A percentile compares a stretch with the other conserved stretches of the same genome.
These are phyloP conservation scores for Gallinago stenura DNA, from an alignment of 2,797 vertebrate species.

Conservation along the genomic window DNA sequence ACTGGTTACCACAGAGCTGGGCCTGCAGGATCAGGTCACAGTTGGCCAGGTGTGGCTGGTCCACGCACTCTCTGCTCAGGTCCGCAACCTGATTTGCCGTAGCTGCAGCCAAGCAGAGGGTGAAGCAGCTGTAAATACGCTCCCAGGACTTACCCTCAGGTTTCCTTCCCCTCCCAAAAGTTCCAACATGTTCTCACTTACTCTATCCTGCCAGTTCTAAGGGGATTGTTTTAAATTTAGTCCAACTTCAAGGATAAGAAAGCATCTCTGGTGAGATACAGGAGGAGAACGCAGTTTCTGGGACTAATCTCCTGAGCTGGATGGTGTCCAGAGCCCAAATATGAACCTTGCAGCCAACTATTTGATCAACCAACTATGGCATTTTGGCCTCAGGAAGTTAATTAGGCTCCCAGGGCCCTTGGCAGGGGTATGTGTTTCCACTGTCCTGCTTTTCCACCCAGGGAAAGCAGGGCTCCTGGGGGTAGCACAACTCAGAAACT, in stretches of 20 bases:
- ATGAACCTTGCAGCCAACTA: neutral
- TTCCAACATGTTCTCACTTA: neutral
- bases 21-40: constrained; percentile 93
- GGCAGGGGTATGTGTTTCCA: neutral
- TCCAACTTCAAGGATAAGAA: neutral
- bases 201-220: neutral
- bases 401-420: neutral
- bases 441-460: neutral
- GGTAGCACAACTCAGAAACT: neutral
- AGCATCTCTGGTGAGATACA: neutral
- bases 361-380: neutral
- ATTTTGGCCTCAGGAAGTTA: neutral
- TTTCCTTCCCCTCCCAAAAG: neutral
- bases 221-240: neutral
- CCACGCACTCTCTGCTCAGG: constrained; percentile 82
- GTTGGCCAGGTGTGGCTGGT: constrained; percentile 94
- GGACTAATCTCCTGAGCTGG: neutral
- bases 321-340: neutral
- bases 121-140: neutral
- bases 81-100: neutral
- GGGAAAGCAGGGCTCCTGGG: neutral
- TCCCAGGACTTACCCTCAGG: neutral
- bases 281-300: neutral
- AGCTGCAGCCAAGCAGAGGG: constrained; percentile 47
- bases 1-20: constrained; percentile 89